Percentiles rank a stretch among this genome's conserved stretches.
Evolutionary conservation across 1,140 invertebrate genomes (phyloP).

Genomic region (Argopecten irradians): DNA sequence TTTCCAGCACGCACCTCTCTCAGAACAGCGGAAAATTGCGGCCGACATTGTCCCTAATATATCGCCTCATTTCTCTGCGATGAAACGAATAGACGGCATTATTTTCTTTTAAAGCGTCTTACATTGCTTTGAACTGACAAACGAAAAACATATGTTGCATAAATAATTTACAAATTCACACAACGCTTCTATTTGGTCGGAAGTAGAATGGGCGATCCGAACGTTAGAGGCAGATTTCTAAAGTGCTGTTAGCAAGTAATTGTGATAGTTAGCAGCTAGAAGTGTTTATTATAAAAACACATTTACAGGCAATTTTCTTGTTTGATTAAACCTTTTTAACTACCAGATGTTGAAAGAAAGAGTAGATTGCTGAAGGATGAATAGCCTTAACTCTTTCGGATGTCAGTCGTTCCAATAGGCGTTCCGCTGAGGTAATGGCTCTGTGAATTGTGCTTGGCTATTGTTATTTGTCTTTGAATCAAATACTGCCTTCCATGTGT

Average conservation of each 20-base stretch:
- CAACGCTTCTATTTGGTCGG: conserved; percentile 7
- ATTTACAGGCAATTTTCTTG: conserved; percentile 16
- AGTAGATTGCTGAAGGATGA: background rate
- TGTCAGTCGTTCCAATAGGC: background rate
- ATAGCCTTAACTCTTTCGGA: conserved; percentile 8
- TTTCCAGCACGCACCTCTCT: background rate
- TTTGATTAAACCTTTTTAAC: conserved; percentile 23
- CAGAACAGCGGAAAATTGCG: conserved; percentile 11
- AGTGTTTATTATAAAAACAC: conserved; percentile 13
- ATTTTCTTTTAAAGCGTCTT: conserved; percentile 11
- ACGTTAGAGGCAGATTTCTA: conserved; percentile 15
- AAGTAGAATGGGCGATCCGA: background rate
- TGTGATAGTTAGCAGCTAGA: background rate
- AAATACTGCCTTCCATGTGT: background rate
- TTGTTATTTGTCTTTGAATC: background rate
- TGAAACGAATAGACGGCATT: conserved; percentile 10
- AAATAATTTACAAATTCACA: conserved; percentile 19
- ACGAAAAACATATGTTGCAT: conserved; percentile 22
- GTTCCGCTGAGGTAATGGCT: background rate
- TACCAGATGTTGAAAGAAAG: conserved; percentile 21
- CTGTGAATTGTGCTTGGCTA: background rate
- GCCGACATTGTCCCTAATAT: background rate
- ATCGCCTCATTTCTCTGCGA: conserved; percentile 13
- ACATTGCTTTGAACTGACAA: conserved; percentile 21
- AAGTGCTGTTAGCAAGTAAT: conserved; percentile 21